A percentile compares a stretch with the other conserved stretches of the same genome.
phyloP scores from a whole-genome alignment of 2,888 invertebrate species.

The Hypercompe scribonia region DNA sequence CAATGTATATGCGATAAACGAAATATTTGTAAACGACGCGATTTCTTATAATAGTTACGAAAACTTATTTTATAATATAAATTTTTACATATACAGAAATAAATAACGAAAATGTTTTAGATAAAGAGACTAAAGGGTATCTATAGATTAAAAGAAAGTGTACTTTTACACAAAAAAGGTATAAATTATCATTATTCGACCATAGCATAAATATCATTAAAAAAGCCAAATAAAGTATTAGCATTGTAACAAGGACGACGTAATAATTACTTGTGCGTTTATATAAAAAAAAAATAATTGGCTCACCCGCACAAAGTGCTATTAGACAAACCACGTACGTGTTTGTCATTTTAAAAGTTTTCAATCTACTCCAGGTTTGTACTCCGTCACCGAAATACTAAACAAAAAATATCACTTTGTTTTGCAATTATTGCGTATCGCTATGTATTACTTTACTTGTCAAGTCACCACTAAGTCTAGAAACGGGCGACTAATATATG shows the following conservation, averaged over 20 bases:
- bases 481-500: background rate
- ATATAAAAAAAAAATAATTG: slow-evolving; percentile 32
- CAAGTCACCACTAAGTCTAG: slow-evolving; percentile 62
- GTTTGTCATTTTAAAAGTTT: slow-evolving; percentile 75
- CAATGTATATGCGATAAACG: background rate
- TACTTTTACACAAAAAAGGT: background rate
- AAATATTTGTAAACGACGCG: background rate
- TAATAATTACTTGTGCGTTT: slow-evolving; percentile 45
- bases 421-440: slow-evolving; percentile 74
- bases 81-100: no score
- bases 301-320: slow-evolving; percentile 75
- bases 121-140: slow-evolving; percentile 41
- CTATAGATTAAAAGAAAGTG: slow-evolving; percentile 8
- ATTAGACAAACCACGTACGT: slow-evolving; percentile 78
- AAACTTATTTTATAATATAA: background rate
- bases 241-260: slow-evolving; percentile 54
- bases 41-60: background rate
- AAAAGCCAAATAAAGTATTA: background rate
- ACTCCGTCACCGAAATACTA: slow-evolving; percentile 61
- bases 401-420: slow-evolving; percentile 77
- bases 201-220: background rate
- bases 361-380: slow-evolving; percentile 62
- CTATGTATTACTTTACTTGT: slow-evolving; percentile 68
- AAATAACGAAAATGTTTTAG: background rate
- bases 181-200: background rate